Evolutionary conservation across 1,140 invertebrate genomes (phyloP).

Genomic region (Zaprionus kolodkinae): DNA sequence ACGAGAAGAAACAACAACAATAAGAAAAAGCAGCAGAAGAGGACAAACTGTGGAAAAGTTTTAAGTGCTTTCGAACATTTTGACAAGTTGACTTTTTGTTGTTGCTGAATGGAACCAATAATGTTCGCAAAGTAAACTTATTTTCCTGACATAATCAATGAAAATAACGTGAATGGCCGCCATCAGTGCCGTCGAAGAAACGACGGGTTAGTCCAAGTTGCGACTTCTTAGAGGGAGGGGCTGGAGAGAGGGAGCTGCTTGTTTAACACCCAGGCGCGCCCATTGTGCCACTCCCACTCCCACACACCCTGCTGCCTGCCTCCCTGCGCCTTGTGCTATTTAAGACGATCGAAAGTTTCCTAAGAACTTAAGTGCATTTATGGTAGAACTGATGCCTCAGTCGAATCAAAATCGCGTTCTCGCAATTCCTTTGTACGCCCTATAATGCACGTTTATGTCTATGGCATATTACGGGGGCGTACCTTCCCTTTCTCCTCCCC

Average conservation of each 20-base stretch:
- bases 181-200: slow-evolving; percentile 10
- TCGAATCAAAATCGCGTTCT: slow-evolving; percentile 6
- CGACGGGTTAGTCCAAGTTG: not conserved
- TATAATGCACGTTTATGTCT: not conserved
- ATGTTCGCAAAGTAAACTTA: slow-evolving; percentile 61
- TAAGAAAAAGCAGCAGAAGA: slow-evolving; percentile 18
- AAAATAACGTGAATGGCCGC: slow-evolving; percentile 53
- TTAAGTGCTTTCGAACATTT: slow-evolving; percentile 74
- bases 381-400: slow-evolving; percentile 6
- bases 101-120: slow-evolving; percentile 63
- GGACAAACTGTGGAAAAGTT: slow-evolving; percentile 60
- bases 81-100: slow-evolving; percentile 72
- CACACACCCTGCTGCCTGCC: too few relatives aligned
- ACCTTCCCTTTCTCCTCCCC: not conserved
- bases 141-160: slow-evolving; percentile 62
- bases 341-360: slow-evolving; percentile 23
- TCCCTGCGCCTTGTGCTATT: slow-evolving; percentile 6
- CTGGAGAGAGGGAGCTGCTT: not conserved
- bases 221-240: not conserved
- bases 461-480: not conserved
- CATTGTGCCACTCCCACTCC: not conserved
- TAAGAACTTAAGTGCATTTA: slow-evolving; percentile 33
- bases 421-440: not conserved
- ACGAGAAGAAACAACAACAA: not conserved
- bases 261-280: not conserved